Percentiles rank a stretch among this genome's conserved stretches.
These are phyloP conservation scores for Drosophila peninsularis DNA, from an alignment of 2,888 invertebrate species.

Conservation along the genomic window DNA sequence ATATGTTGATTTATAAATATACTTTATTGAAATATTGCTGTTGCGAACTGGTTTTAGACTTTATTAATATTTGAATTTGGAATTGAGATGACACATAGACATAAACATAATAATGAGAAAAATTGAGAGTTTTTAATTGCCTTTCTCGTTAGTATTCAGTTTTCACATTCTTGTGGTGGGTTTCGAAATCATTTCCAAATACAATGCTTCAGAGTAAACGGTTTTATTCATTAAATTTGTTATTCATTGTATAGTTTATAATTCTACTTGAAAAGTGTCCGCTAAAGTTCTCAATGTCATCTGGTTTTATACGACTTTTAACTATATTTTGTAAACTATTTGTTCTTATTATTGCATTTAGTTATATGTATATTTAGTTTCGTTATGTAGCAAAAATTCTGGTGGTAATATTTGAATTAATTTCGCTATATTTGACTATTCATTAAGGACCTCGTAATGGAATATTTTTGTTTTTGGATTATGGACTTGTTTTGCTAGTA, in stretches of 20 bases:
- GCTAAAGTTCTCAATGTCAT: slow-evolving; percentile 36
- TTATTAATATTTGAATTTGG: slow-evolving; percentile 30
- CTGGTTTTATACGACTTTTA: slow-evolving; percentile 28
- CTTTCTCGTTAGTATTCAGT: slow-evolving; percentile 24
- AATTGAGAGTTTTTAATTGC: slow-evolving; percentile 16
- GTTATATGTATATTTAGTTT: slow-evolving; percentile 50
- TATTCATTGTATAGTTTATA: slow-evolving; percentile 26
- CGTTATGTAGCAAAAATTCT: slow-evolving; percentile 73
- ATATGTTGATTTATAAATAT: slow-evolving; percentile 29
- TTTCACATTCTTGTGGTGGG: slow-evolving; percentile 56
- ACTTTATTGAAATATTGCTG: slow-evolving; percentile 49
- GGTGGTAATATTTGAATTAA: slow-evolving; percentile 71
- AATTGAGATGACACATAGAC: slow-evolving; percentile 15
- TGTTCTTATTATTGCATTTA: slow-evolving; percentile 65
- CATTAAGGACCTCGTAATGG: slow-evolving; percentile 41
- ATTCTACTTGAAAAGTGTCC: slow-evolving; percentile 41
- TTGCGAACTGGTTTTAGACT: slow-evolving; percentile 19
- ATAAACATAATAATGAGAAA: slow-evolving; percentile 10
- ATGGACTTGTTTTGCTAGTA: slow-evolving; percentile 61
- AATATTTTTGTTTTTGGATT: slow-evolving; percentile 32
- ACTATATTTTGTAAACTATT: slow-evolving; percentile 51
- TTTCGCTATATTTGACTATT: slow-evolving; percentile 73
- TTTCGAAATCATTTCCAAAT: slow-evolving; percentile 67
- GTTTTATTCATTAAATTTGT: slow-evolving; percentile 17
- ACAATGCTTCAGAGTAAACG: slow-evolving; percentile 41